A percentile compares a stretch with the other conserved stretches of the same genome.
Conservation (phyloP, 53 echinoderm and acorn worm genomes). For the Henricia sp. region DNA sequence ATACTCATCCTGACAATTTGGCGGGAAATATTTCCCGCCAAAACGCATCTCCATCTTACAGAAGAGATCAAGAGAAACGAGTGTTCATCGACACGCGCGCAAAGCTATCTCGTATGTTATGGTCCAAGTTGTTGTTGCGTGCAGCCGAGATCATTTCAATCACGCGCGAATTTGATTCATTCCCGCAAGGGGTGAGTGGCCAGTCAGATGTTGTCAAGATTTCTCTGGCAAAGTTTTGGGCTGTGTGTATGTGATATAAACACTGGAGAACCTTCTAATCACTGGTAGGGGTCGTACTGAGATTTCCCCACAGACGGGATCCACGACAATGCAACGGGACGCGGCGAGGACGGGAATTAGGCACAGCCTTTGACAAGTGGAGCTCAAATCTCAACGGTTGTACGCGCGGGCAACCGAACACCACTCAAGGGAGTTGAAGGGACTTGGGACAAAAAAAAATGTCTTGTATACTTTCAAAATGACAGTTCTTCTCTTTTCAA, state of each 20-base stretch:
- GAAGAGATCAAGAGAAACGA: conserved; percentile 31
- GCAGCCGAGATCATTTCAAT: conserved; percentile 3
- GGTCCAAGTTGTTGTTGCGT: too few species aligned
- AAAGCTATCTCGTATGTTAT: conserved; percentile 1
- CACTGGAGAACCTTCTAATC: conserved; percentile 29
- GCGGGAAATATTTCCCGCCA: conserved; percentile 9
- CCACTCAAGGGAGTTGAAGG: not conserved
- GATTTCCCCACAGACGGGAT: conserved; percentile 45
- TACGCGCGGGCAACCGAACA: conserved; percentile 27
- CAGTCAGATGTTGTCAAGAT: conserved; percentile 39
- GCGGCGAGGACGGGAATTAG: conserved; percentile 11
- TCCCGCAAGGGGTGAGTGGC: conserved; percentile 35
- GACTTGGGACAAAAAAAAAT: not conserved
- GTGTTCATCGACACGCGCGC: conserved; percentile 6
- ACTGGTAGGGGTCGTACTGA: not conserved
- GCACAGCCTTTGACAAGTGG: conserved; percentile 18
- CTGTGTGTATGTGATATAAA: not conserved
- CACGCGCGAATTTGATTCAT: conserved; percentile 33
- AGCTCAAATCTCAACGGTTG: not conserved
- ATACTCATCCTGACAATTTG: not conserved
- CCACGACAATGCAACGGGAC: not conserved
- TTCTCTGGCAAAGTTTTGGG: not conserved
- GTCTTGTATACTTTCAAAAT: not conserved
- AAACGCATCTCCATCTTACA: conserved; percentile 9
- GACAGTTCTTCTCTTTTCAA: not conserved